A percentile compares a stretch with the other conserved stretches of the same genome.
phyloP scores from a whole-genome alignment of 2,888 invertebrate genomes.

The Dendrolimus houi region DNA sequence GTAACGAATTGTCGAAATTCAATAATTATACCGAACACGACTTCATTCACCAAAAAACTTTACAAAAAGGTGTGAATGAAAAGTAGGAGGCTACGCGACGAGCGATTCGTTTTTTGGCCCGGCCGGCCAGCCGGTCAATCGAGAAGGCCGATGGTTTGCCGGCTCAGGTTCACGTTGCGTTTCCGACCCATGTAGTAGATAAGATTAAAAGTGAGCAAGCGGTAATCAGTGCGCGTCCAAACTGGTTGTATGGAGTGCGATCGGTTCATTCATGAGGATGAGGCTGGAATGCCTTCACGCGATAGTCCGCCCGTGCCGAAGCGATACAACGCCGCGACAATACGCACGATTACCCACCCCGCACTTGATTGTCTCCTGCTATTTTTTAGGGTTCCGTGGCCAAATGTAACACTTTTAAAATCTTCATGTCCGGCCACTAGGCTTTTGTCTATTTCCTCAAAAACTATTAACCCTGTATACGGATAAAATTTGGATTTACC shows the following conservation, averaged over 20 bases:
- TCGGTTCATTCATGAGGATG: constrained; percentile 63
- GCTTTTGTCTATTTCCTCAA: too few relatives aligned
- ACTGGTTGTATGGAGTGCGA: constrained; percentile 63
- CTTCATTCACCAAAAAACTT: constrained; percentile 71
- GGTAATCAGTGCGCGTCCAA: constrained; percentile 72
- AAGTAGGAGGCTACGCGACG: constrained; percentile 49
- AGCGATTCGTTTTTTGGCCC: constrained; percentile 50
- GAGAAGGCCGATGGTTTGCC: constrained; percentile 25
- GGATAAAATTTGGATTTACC: too few relatives aligned
- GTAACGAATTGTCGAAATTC: constrained; percentile 74
- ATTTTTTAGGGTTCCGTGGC: not conserved
- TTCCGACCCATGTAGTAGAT: constrained; percentile 57
- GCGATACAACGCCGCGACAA: constrained; percentile 8
- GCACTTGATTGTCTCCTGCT: constrained; percentile 3
- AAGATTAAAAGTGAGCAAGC: constrained; percentile 63
- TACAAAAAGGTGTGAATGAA: constrained; percentile 74
- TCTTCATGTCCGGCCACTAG: too few relatives aligned
- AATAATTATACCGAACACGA: constrained; percentile 76
- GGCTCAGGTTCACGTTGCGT: constrained; percentile 39
- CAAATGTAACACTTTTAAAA: too few relatives aligned
- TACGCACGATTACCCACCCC: constrained; percentile 13
- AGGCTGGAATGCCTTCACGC: constrained; percentile 65
- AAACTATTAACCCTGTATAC: too few relatives aligned
- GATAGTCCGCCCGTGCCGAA: constrained; percentile 18
- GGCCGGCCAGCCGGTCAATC: constrained; percentile 28